Evolutionary conservation across 1,140 invertebrate genomes (phyloP), one percentile per base, ranked within the genome.

Genomic region (Drosophila repleta): DNA sequence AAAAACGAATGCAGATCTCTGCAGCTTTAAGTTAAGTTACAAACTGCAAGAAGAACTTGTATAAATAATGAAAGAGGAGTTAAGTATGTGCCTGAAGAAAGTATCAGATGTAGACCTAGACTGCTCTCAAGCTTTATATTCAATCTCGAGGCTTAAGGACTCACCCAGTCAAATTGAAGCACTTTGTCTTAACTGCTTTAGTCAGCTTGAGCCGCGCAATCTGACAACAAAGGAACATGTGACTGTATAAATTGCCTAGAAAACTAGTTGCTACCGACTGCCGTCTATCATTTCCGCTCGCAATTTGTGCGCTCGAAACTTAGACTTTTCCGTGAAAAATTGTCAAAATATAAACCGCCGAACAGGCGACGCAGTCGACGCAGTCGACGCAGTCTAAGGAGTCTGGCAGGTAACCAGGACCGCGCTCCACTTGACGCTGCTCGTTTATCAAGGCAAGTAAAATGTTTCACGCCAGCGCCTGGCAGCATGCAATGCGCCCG

Each of bases 181-280:
- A 13, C 32, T 35, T 35, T 35, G 10, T 35, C 32, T 35, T 11
- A 35, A 35, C 32, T 35, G 11, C 32, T 13, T 11, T 13, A 35
- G 24, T 11, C 49, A 17, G 20, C 24, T 48, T 32, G 15, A 57
- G 48, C 21, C 52, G 10, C 52, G 10, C 45, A 17, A 58, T 48
- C 48, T 81, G 81, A 84, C 82, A 87, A 84, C 81, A 81, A 85
- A 84, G 77, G 62, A 74, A 68, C 57, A 76, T 60, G 71, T 64
- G 64, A 78, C 82, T 80, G 71, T 79, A 89, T 90, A 89, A 84
- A 89, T 90, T 82, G 84, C 74, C 77, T 77, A 78, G 84, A 80
- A 88, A 88, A 89, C 77, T 78, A 87, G 49, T 68, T 72, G 81
- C 81, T 84, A 81, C 81, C 81, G 82, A 69, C 78, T 87, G 70